These are phyloP conservation scores for Turdus rufiventris DNA, from an alignment of 2,113 vertebrate genomes.

Conservation along the genomic window DNA sequence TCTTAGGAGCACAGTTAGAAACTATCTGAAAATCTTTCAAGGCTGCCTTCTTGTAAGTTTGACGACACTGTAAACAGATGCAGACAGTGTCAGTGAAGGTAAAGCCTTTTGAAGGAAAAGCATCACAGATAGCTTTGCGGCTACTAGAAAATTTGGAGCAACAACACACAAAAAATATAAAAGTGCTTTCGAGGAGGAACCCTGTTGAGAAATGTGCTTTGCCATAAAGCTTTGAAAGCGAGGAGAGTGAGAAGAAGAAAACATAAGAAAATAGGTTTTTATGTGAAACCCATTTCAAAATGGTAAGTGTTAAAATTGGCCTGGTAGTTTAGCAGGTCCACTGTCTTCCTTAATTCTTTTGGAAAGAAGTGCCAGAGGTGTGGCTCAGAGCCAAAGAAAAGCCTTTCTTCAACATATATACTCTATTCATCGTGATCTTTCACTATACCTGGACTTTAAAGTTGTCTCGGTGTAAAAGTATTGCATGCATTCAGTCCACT, in stretches of 20 bases:
- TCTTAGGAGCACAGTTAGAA: background rate
- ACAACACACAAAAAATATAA: accelerated
- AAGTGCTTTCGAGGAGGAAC: background rate
- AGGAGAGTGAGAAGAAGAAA: background rate
- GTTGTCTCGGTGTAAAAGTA: background rate
- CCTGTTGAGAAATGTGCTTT: background rate
- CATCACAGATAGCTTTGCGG: background rate
- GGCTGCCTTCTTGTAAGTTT: background rate
- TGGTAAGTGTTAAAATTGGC: background rate
- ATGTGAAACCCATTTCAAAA: background rate
- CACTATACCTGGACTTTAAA: background rate
- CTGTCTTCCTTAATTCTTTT: background rate
- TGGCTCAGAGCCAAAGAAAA: background rate
- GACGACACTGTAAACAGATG: background rate
- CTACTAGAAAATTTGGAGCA: background rate
- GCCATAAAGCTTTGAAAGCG: background rate
- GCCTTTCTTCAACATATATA: background rate
- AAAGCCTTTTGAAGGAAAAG: background rate
- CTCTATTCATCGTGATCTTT: background rate
- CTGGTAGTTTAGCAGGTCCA: background rate
- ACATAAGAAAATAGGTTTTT: background rate
- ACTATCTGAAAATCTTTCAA: background rate
- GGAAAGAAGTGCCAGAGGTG: background rate
- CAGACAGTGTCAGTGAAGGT: background rate
- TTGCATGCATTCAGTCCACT: background rate